Evolutionary conservation across 2,113 vertebrate genomes (phyloP), one percentile per base, ranked within the genome.

Genomic region (Corythoichthys haematopterus): DNA sequence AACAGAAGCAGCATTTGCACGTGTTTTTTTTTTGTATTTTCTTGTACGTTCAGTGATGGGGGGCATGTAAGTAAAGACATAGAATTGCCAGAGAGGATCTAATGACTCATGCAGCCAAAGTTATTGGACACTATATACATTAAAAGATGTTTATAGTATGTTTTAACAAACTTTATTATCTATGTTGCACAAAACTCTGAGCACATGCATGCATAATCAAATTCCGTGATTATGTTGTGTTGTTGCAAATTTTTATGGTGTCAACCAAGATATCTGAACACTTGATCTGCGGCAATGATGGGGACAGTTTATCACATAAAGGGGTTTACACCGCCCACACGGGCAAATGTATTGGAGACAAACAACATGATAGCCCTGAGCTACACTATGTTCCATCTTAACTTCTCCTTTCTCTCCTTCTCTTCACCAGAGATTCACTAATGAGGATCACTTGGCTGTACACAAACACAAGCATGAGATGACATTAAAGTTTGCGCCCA

Each of bases 381-480:
- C 59, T 45, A 20, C 9, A 20, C 4, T 36, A 36, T 57, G 55
- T 57, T 57, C 12, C 12, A 36, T 57, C 33, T 12, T 65, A n/a
- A 50, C 67, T 55, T 13, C 64, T 48, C 70, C 36, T 33, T 13
- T 69, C 7, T 51, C 68, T 45, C 56, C 12, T 78, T 48, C 48
- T 70, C 40, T 72, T 50, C n/a, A 15, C 58, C 93, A 98, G 97
- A 93, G 96, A 89, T 99, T 99, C 87, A 99, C 97, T 76, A 99
- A 99, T 68, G 97, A 97, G 92, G 97, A 99, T 90, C 97, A 99
- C 90, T 93, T 99, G 92, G 94, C 97, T 15, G 97, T 99, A 68
- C 97, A 99, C 88, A 98, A 95, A 90, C 97, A 98, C 92, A 99
- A 99, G 86, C 97, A 99, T 67, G 96, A 99, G 89, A 97, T 99